These are phyloP conservation scores for Cinclus mexicanus DNA, from an alignment of 2,113 vertebrate genomes.

Conservation along the genomic window DNA sequence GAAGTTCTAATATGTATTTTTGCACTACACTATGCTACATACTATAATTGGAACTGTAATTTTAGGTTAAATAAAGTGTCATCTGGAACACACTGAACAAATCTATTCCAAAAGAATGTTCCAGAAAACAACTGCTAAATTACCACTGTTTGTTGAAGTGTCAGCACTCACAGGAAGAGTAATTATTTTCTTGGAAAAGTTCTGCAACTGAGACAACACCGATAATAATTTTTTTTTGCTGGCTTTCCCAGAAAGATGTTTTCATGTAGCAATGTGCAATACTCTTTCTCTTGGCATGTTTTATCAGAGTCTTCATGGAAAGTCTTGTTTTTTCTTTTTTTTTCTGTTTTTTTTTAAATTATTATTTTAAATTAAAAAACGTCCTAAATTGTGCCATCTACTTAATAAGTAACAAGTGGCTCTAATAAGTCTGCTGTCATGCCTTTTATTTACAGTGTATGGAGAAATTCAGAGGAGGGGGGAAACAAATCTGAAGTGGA, in stretches of 20 bases:
- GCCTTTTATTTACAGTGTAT: slow-evolving; percentile 65
- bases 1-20: background rate
- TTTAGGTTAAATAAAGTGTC: background rate
- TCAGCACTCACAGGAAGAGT: background rate
- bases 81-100: background rate
- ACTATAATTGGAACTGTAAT: background rate
- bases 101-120: background rate
- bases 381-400: slow-evolving; percentile 25
- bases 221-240: background rate
- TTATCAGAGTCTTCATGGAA: background rate
- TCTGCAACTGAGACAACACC: background rate
- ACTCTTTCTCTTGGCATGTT: background rate
- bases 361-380: background rate
- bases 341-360: background rate
- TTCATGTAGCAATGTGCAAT: background rate
- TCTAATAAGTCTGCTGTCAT: slow-evolving; percentile 45
- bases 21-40: fast-evolving
- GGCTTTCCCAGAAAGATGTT: background rate
- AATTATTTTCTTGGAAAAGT: background rate
- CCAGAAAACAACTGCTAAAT: background rate
- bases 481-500: slow-evolving; percentile 66
- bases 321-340: background rate
- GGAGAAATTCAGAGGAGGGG: slow-evolving; percentile 19
- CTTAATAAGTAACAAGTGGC: slow-evolving; percentile 57
- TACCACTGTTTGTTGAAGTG: background rate